Conservation (phyloP, 1,140 invertebrate genomes). For the Reticulitermes speratus region DNA sequence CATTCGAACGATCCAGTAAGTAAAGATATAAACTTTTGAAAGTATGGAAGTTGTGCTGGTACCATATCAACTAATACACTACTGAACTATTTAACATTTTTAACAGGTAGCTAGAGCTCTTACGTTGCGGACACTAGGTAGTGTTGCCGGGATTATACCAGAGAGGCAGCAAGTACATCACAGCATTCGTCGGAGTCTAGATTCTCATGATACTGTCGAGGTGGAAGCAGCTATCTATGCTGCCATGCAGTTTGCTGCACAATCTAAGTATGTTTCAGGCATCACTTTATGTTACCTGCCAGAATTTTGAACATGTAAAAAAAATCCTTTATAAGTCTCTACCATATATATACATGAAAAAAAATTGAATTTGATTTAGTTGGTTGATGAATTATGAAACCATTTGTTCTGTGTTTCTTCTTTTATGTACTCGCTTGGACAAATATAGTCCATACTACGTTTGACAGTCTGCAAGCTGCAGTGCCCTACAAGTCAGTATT, state of each 20-base stretch:
- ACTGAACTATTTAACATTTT: not conserved
- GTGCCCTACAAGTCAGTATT: too few relatives aligned
- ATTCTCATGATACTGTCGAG: slow-evolving; percentile 94
- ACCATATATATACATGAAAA: too few relatives aligned
- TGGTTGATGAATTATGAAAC: too few relatives aligned
- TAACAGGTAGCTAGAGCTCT: slow-evolving; percentile 74
- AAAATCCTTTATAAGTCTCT: not conserved
- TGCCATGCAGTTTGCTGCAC: slow-evolving; percentile 87
- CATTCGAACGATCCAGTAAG: slow-evolving; percentile 91
- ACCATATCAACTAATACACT: not conserved
- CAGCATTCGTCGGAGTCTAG: slow-evolving; percentile 84
- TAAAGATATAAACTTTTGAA: slow-evolving; percentile 20
- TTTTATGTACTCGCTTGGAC: too few relatives aligned
- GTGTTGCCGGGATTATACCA: slow-evolving; percentile 88
- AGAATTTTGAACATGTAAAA: not conserved
- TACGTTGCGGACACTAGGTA: slow-evolving; percentile 85
- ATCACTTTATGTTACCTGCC: not conserved
- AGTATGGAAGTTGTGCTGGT: not conserved
- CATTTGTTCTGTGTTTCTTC: too few relatives aligned
- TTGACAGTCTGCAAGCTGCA: too few relatives aligned
- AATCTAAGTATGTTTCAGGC: slow-evolving; percentile 69
- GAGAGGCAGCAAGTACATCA: slow-evolving; percentile 95
- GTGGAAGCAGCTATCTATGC: slow-evolving; percentile 95
- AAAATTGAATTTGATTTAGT: too few relatives aligned
- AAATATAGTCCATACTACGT: too few relatives aligned